Percentiles rank a stretch among this genome's conserved stretches.
These are phyloP conservation scores for Ommatoiulus sabulosus DNA, from an alignment of 2,888 invertebrate species.

Conservation along the genomic window DNA sequence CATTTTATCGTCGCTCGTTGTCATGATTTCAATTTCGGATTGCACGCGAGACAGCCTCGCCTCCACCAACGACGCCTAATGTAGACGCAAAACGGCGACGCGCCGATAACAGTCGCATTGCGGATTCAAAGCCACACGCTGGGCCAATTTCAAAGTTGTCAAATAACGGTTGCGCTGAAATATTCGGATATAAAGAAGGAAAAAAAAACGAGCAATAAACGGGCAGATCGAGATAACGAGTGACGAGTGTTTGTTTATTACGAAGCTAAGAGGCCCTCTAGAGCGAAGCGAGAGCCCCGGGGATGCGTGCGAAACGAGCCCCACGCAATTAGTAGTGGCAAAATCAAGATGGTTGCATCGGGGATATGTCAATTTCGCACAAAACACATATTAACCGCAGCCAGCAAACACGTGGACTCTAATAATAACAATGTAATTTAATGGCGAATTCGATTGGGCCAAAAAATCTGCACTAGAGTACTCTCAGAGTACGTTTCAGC, in stretches of 20 bases:
- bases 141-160: slow-evolving; percentile 34
- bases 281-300: neutral
- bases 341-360: neutral
- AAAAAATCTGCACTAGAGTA: too few relatives aligned
- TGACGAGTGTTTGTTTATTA: slow-evolving; percentile 16
- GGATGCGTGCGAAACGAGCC: neutral
- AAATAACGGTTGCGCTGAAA: slow-evolving; percentile 25
- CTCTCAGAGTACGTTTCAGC: too few relatives aligned
- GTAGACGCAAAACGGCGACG: neutral
- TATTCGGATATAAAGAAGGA: slow-evolving; percentile 17
- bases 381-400: too few relatives aligned
- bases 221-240: slow-evolving; percentile 9
- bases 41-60: neutral
- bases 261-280: neutral
- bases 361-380: too few relatives aligned
- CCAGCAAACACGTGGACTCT: too few relatives aligned
- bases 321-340: neutral
- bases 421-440: too few relatives aligned
- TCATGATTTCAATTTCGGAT: slow-evolving; percentile 5
- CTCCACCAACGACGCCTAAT: neutral
- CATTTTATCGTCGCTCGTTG: neutral
- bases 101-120: slow-evolving; percentile 16
- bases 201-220: slow-evolving; percentile 1
- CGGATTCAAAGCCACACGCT: slow-evolving; percentile 1
- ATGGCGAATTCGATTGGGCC: too few relatives aligned